Conservation (phyloP, 2,113 vertebrate genomes). For the Vombatus ursinus region DNA sequence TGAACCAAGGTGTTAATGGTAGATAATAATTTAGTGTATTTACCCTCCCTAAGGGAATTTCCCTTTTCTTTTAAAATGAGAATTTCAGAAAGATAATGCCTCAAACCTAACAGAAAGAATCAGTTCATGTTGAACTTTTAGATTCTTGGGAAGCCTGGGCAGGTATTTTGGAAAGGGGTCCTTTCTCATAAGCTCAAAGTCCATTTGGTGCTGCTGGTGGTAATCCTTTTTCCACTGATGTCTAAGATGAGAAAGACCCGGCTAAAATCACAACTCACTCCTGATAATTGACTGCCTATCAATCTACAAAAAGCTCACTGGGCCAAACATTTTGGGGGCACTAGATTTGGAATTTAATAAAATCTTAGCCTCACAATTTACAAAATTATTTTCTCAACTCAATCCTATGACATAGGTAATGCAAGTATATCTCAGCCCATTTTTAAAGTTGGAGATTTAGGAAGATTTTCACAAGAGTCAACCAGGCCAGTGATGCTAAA, state of each 20-base stretch:
- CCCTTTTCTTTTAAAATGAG: background rate
- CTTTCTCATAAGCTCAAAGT: background rate
- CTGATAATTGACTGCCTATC: background rate
- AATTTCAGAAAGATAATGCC: background rate
- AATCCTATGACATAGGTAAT: background rate
- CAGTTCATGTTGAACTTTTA: slow-evolving; percentile 14
- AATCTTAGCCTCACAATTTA: background rate
- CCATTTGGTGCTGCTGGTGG: background rate
- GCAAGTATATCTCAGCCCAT: background rate
- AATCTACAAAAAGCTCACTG: background rate
- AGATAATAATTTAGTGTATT: background rate
- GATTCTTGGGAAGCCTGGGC: background rate
- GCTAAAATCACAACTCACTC: background rate
- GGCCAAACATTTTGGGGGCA: background rate
- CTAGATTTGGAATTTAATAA: background rate
- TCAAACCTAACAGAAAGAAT: background rate
- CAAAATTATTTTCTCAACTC: background rate
- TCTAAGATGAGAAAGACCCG: background rate
- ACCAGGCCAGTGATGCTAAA: background rate
- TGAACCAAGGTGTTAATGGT: background rate
- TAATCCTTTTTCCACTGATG: background rate
- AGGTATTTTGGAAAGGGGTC: background rate
- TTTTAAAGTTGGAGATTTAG: background rate
- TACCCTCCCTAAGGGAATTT: background rate
- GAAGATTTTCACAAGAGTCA: background rate